These are phyloP conservation scores for Latrodectus geometricus DNA, from an alignment of 1,140 invertebrate genomes.

Conservation along the genomic window DNA sequence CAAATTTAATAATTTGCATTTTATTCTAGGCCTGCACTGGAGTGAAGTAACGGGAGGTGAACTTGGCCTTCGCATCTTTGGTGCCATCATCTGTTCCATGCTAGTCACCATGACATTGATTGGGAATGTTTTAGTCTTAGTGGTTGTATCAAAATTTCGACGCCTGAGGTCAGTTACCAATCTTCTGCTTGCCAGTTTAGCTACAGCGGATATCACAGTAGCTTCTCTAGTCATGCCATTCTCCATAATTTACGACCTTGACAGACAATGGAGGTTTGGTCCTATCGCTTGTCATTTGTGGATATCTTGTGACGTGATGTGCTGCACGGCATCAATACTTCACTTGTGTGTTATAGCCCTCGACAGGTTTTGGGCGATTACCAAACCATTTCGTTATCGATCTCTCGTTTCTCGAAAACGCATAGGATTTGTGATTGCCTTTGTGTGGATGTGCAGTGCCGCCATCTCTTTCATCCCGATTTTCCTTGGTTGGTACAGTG, in stretches of 20 bases:
- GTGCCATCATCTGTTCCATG: conserved; percentile 59
- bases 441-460: conserved; percentile 90
- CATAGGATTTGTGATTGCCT: conserved; percentile 84
- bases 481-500: conserved; percentile 84
- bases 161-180: conserved; percentile 79
- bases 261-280: conserved; percentile 86
- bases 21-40: conserved; percentile 35
- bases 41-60: conserved; percentile 42
- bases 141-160: conserved; percentile 87
- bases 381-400: conserved; percentile 89
- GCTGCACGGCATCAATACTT: conserved; percentile 85
- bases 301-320: conserved; percentile 70
- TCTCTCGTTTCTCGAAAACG: conserved; percentile 85
- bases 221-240: conserved; percentile 81
- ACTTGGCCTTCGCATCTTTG: conserved; percentile 54
- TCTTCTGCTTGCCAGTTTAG: conserved; percentile 89
- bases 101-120: conserved; percentile 75
- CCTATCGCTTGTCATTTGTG: conserved; percentile 81
- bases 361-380: conserved; percentile 87
- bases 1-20: background rate
- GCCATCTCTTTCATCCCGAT: conserved; percentile 90
- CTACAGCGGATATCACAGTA: conserved; percentile 81
- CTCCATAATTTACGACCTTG: conserved; percentile 82
- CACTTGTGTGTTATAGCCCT: conserved; percentile 92
- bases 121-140: conserved; percentile 86